phyloP scores from a whole-genome alignment of 2,888 invertebrate genomes.

The Meteorus colon region DNA sequence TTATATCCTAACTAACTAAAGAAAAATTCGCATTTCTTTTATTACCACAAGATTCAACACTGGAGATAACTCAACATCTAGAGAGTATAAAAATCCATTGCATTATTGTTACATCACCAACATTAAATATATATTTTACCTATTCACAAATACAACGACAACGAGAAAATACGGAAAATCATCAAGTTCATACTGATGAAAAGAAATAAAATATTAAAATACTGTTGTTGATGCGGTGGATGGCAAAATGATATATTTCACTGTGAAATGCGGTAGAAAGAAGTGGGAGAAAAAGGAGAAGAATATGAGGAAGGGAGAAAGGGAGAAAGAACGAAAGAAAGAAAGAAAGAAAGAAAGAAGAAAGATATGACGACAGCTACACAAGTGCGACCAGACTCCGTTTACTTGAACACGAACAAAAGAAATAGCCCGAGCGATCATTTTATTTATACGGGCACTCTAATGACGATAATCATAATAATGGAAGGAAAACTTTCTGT shows the following conservation, averaged over 20 bases:
- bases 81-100: too few relatives aligned
- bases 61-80: not conserved
- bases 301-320: constrained; percentile 30
- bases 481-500: constrained; percentile 51
- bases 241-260: not conserved
- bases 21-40: not conserved
- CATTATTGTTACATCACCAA: too few relatives aligned
- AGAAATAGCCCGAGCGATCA: constrained; percentile 58
- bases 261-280: not conserved
- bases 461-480: constrained; percentile 65
- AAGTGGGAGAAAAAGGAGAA: not conserved
- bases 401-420: constrained; percentile 55
- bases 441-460: constrained; percentile 65
- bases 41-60: not conserved
- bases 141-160: not conserved
- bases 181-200: not conserved
- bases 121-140: not conserved
- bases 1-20: not conserved
- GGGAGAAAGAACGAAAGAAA: constrained; percentile 29
- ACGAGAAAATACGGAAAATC: too few relatives aligned
- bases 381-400: constrained; percentile 31
- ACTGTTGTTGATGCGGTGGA: not conserved
- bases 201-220: not conserved
- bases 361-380: constrained; percentile 25
- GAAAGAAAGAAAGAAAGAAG: not conserved